Evolutionary conservation across 2,888 invertebrate genomes (phyloP), one percentile per base, ranked within the genome.

Genomic region (Maniola hyperantus): DNA sequence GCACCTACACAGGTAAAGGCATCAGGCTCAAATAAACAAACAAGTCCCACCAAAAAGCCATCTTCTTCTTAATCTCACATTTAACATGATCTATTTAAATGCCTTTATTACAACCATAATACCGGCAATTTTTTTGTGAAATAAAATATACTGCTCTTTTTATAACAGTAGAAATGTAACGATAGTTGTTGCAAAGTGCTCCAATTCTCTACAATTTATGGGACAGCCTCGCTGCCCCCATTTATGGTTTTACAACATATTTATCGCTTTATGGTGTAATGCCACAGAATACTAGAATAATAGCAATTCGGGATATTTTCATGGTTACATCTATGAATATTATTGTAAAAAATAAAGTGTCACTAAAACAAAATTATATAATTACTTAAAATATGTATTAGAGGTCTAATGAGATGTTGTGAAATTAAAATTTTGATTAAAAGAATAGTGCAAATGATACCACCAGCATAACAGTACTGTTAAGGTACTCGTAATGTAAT

Each of bases 161-260:
- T 70, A 73, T 64, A 71, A 67, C 72, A 69, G 71, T 69, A 68
- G 71, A 74, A 76, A 73, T 72, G 76, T 81, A 79, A 80, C 80
- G 78, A 82, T 83, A 84, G 83, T 84, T 81, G 79, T 84, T 81
- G 79, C 83, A 80, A 87, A 91, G 83, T 85, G 84, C 83, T 81
- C 83, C 88, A 87, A 89, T 89, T 87, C 83, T 74, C 74, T 68
- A 74, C 76, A 85, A 89, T 91, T 90, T 90, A 91, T 86, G 85
- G 75, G 75, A 84, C 79, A 82, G 82, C 80, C 36, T 83, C 77
- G 83, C 80, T 84, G 87, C 87, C 83, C 82, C 83, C 79, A 80
- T 88, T 90, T 90, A 91, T 89, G 88, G 88, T 86, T 91, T 91
- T 91, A 91, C 87, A 88, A 82, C 88, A 85, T 89, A 90, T 91